These are phyloP conservation scores for Liolophura sinensis DNA, from an alignment of 1,140 invertebrate genomes.

Conservation along the genomic window DNA sequence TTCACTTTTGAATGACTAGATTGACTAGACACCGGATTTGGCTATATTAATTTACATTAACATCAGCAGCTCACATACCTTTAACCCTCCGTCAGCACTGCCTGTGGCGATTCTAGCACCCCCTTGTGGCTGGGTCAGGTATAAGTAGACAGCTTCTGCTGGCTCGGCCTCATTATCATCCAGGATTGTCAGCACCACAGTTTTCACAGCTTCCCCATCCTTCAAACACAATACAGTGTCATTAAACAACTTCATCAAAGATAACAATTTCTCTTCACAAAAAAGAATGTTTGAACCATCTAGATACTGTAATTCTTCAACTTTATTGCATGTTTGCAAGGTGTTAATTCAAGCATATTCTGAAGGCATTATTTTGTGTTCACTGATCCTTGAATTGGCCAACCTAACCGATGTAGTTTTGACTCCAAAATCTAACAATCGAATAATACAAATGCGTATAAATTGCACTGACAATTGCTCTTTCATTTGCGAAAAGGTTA, in stretches of 20 bases:
- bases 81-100: constrained; percentile 37
- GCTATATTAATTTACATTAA: not conserved
- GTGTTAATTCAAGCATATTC: no score
- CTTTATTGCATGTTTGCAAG: no score
- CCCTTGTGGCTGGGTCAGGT: constrained; percentile 45
- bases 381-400: no score
- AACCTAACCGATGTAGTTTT: no score
- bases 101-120: constrained; percentile 49
- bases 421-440: no score
- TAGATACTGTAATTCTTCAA: not conserved
- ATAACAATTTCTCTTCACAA: not conserved
- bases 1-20: not conserved
- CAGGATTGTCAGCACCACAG: constrained; percentile 36
- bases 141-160: constrained; percentile 45
- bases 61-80: constrained; percentile 26
- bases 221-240: constrained; percentile 10
- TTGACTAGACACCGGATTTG: not conserved
- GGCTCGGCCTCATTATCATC: constrained; percentile 46
- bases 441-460: no score
- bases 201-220: constrained; percentile 34
- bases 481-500: no score
- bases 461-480: no score
- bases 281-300: not conserved
- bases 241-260: not conserved
- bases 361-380: no score